Evolutionary conservation across 2,888 invertebrate species (phyloP).

Genomic region (Amphipyra berbera): DNA sequence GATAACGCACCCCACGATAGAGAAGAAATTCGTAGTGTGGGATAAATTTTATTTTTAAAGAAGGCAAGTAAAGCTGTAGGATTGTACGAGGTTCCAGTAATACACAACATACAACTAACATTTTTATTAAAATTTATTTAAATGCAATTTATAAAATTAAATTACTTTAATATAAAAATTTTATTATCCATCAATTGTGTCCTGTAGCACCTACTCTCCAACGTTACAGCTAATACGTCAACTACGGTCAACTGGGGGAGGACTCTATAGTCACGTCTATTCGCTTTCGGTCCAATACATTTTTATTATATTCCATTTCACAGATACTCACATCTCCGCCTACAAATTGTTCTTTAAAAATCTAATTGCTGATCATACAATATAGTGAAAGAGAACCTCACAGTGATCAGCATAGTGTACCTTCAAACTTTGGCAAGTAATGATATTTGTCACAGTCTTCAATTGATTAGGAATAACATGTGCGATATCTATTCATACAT

Average conservation of each 20-base stretch:
- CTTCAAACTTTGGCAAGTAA: too few species aligned
- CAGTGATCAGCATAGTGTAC: background rate
- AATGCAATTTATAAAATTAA: slow-evolving; percentile 59
- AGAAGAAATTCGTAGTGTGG: too few species aligned
- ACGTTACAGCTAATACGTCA: background rate
- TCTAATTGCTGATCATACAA: too few species aligned
- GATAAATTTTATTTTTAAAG: too few species aligned
- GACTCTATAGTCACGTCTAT: too few species aligned
- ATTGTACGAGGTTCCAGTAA: slow-evolving; percentile 3
- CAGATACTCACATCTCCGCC: background rate
- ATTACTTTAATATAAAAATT: slow-evolving; percentile 37
- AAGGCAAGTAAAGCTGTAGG: background rate
- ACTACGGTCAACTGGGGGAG: background rate
- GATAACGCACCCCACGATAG: too few species aligned
- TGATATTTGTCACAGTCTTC: background rate
- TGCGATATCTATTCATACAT: too few species aligned
- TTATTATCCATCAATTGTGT: slow-evolving; percentile 17
- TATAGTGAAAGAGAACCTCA: background rate
- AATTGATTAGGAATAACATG: too few species aligned
- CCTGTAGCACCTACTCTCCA: background rate
- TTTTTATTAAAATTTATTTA: slow-evolving; percentile 52
- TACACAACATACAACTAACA: slow-evolving; percentile 20
- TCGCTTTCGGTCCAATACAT: too few species aligned
- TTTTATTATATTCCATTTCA: too few species aligned
- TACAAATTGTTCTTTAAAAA: too few species aligned